phyloP scores from a whole-genome alignment of 2,113 vertebrate species.

The Myotis davidii region DNA sequence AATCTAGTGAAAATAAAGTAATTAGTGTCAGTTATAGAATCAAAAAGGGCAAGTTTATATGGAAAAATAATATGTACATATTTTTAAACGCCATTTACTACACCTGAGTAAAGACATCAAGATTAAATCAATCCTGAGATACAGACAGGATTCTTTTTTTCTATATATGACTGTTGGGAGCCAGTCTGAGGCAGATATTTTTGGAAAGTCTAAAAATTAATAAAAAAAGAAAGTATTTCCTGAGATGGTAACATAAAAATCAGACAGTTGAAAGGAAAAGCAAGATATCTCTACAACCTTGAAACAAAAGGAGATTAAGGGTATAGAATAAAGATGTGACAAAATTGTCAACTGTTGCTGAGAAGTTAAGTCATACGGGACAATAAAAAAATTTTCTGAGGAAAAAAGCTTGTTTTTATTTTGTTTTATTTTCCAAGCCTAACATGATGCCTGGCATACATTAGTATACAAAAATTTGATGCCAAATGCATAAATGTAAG shows the following conservation, averaged over 20 bases:
- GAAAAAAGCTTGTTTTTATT: not conserved
- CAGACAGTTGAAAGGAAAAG: not conserved
- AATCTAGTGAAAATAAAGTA: not conserved
- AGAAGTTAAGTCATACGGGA: not conserved
- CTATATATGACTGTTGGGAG: not conserved
- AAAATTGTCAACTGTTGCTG: not conserved
- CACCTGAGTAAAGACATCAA: not conserved
- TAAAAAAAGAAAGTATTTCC: not conserved
- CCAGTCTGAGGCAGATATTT: not conserved
- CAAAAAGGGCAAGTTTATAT: not conserved
- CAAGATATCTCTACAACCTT: not conserved
- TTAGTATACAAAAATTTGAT: not conserved
- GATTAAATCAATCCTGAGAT: not conserved
- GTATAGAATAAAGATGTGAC: not conserved
- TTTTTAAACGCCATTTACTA: not conserved
- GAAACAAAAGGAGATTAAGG: not conserved
- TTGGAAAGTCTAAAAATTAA: conserved; percentile 4
- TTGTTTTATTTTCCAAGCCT: not conserved
- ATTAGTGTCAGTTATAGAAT: not conserved
- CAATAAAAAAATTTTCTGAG: not conserved
- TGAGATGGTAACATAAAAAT: not conserved
- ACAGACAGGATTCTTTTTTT: not conserved
- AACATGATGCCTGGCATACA: not conserved
- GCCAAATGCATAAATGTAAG: not conserved
- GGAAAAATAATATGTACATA: not conserved